Percentiles rank a stretch among this genome's conserved stretches.
phyloP scores from a whole-genome alignment of 2,113 vertebrate species.

The Proterorhinus semilunaris region DNA sequence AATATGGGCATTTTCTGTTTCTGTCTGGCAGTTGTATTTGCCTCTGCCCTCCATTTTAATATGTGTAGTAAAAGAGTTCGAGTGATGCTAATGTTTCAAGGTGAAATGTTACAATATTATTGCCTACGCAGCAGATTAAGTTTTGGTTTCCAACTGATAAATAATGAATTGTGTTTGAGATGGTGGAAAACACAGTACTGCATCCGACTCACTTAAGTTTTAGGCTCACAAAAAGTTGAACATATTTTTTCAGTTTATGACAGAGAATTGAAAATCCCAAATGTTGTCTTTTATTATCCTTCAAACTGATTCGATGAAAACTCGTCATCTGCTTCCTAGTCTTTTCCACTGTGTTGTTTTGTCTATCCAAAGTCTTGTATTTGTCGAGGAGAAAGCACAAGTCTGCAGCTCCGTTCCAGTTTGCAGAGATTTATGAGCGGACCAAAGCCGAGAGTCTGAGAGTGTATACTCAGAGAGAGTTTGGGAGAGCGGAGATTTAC shows the following conservation, averaged over 20 bases:
- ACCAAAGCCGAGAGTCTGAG: slow-evolving; percentile 70
- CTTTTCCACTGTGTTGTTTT: slow-evolving; percentile 50
- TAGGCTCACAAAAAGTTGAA: background rate
- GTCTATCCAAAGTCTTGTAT: slow-evolving; percentile 65
- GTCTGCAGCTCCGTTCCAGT: slow-evolving; percentile 66
- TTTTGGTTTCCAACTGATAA: background rate
- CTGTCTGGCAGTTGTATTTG: no score
- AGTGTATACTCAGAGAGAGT: slow-evolving; percentile 74
- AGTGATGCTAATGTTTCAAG: no score
- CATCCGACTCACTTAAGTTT: background rate
- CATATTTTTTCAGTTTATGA: background rate
- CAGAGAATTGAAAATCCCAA: background rate
- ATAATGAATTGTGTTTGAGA: background rate
- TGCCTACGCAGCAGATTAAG: no score
- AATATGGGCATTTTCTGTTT: no score
- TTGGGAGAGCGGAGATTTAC: slow-evolving; percentile 79
- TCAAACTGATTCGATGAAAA: slow-evolving; percentile 23
- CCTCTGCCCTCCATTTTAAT: no score
- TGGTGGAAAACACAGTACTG: background rate
- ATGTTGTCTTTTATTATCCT: background rate
- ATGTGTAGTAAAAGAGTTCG: no score
- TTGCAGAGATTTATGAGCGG: slow-evolving; percentile 76
- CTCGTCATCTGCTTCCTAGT: slow-evolving; percentile 30
- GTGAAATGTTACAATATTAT: no score
- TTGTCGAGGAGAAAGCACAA: slow-evolving; percentile 45